These are phyloP conservation scores for Syngnathus acus DNA, from an alignment of 2,797 vertebrate species.

Conservation along the genomic window DNA sequence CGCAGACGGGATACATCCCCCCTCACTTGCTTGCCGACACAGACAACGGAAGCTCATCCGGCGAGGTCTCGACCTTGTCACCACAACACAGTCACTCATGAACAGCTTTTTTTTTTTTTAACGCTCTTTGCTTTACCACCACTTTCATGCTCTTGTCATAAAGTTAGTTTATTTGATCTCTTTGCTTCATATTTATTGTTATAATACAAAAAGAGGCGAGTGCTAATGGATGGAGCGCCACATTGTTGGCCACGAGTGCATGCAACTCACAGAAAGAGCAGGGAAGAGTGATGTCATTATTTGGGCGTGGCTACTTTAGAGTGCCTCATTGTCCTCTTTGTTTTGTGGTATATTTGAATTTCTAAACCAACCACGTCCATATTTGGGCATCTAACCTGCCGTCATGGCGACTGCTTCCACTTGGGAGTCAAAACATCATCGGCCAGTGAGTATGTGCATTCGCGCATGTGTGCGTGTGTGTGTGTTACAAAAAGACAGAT, in stretches of 20 bases:
- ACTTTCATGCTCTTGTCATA: neutral
- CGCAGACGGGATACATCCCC: constrained; percentile 56
- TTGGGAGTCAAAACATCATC: constrained; percentile 40
- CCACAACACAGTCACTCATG: neutral
- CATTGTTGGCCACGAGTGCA: neutral
- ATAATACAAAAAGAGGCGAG: neutral
- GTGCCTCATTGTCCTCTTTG: too few relatives aligned
- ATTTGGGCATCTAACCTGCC: constrained; percentile 37
- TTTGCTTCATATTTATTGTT: neutral
- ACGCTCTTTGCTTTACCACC: neutral
- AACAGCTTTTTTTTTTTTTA: neutral
- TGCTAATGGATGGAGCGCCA: neutral
- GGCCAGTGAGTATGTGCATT: constrained; percentile 12
- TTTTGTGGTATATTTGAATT: too few relatives aligned
- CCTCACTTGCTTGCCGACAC: constrained; percentile 59
- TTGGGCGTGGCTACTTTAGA: too few relatives aligned
- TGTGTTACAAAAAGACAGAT: constrained; percentile 41
- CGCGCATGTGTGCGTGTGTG: neutral
- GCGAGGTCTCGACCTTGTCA: neutral
- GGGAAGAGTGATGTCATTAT: too few relatives aligned
- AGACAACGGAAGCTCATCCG: constrained; percentile 13
- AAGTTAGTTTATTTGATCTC: neutral
- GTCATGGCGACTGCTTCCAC: constrained; percentile 51
- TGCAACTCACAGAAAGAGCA: too few relatives aligned
- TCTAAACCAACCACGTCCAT: constrained; percentile 10